These are phyloP conservation scores for Pristionchus maxplancki DNA, from an alignment of 2,888 invertebrate genomes.

Conservation along the genomic window DNA sequence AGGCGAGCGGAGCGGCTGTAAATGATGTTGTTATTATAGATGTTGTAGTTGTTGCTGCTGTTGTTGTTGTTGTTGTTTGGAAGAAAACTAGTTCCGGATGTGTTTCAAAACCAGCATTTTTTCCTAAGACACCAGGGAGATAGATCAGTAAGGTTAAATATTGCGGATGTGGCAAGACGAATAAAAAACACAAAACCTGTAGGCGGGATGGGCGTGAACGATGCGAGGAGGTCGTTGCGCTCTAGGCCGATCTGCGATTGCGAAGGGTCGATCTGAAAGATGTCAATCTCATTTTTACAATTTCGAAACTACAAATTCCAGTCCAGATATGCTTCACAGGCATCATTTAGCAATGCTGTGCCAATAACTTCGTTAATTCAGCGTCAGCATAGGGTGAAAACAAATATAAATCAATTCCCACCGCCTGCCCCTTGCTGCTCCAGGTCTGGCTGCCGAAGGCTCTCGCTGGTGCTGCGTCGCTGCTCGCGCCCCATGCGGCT, in stretches of 20 bases:
- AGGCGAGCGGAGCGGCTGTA: slow-evolving; percentile 46
- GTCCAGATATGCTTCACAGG: background rate
- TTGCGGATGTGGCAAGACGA: too few species aligned
- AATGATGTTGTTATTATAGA: background rate
- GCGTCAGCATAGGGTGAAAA: too few species aligned
- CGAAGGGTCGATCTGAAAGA: background rate
- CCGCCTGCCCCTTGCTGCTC: slow-evolving; percentile 31
- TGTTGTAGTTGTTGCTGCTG: background rate
- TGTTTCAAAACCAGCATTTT: background rate
- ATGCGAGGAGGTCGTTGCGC: slow-evolving; percentile 12
- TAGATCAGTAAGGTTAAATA: too few species aligned
- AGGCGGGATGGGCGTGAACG: slow-evolving; percentile 36
- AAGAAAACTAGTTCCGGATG: background rate
- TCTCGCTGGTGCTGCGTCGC: background rate
- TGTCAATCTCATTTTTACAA: background rate
- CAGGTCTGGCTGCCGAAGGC: slow-evolving; percentile 39
- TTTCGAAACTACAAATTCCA: too few species aligned
- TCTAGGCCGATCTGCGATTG: background rate
- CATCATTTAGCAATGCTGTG: too few species aligned
- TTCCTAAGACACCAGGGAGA: too few species aligned
- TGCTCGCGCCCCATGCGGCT: slow-evolving; percentile 21
- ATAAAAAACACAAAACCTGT: too few species aligned
- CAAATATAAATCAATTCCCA: too few species aligned
- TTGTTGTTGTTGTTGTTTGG: background rate
- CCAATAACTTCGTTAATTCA: too few species aligned